phyloP scores from a whole-genome alignment of 2,888 invertebrate genomes.

The Eupithecia subfuscata region DNA sequence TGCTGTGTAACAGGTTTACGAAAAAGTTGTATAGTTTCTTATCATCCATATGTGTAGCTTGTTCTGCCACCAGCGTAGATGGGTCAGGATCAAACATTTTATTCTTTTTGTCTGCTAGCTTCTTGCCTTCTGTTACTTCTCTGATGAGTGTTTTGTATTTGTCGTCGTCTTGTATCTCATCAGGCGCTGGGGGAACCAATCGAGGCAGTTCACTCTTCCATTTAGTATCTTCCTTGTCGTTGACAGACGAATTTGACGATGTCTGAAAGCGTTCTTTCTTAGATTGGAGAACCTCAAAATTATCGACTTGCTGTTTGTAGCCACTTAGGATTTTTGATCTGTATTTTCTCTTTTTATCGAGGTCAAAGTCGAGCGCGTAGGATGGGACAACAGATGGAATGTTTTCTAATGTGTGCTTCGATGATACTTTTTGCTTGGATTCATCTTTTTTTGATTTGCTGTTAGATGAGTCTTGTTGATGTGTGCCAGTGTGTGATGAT shows the following conservation, averaged over 20 bases:
- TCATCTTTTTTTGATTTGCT: constrained; percentile 5
- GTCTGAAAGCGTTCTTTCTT: constrained; percentile 57
- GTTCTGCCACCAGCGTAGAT: constrained; percentile 46
- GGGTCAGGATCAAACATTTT: constrained; percentile 49
- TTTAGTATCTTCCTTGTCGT: constrained; percentile 40
- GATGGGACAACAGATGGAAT: background rate
- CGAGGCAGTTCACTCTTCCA: constrained; percentile 36
- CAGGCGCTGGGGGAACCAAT: constrained; percentile 29
- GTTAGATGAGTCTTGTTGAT: constrained; percentile 51
- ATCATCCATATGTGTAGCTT: constrained; percentile 44
- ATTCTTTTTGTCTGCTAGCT: constrained; percentile 37
- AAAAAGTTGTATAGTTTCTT: constrained; percentile 65
- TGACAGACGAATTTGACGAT: constrained; percentile 56
- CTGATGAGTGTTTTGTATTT: constrained; percentile 33
- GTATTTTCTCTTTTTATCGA: constrained; percentile 41
- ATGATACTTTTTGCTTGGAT: background rate
- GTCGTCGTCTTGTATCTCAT: constrained; percentile 19
- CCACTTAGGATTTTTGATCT: constrained; percentile 51
- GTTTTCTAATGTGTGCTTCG: constrained; percentile 9
- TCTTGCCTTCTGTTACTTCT: constrained; percentile 40
- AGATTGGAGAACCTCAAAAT: constrained; percentile 56
- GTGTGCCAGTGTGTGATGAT: constrained; percentile 57
- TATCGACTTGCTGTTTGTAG: constrained; percentile 44
- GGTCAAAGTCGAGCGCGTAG: constrained; percentile 1
- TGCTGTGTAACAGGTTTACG: constrained; percentile 65